phyloP scores from a whole-genome alignment of 2,113 vertebrate genomes.

The Bostrychus sinensis region DNA sequence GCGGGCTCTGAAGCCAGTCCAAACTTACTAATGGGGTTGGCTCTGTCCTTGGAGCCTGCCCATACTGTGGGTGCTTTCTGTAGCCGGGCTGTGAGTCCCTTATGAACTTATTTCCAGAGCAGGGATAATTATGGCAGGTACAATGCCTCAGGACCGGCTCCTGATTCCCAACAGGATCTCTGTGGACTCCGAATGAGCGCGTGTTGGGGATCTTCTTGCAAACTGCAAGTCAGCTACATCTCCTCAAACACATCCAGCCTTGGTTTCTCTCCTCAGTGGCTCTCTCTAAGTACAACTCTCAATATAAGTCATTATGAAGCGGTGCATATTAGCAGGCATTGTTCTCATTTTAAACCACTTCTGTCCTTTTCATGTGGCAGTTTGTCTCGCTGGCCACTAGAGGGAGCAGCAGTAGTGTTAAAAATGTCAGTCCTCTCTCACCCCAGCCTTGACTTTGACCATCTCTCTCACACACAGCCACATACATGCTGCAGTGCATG shows the following conservation, averaged over 20 bases:
- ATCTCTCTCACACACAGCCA: conserved; percentile 31
- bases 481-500: conserved; percentile 37
- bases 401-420: conserved; percentile 73
- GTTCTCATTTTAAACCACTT: conserved; percentile 9
- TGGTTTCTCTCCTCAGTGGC: conserved; percentile 7
- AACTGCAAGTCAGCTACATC: conserved; percentile 40
- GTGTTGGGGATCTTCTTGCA: conserved; percentile 43
- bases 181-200: conserved; percentile 54
- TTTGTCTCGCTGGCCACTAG: conserved; percentile 61
- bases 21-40: conserved; percentile 61
- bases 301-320: conserved; percentile 12
- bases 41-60: conserved; percentile 58
- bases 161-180: conserved; percentile 67
- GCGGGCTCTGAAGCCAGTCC: conserved; percentile 40
- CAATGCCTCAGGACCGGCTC: conserved; percentile 62
- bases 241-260: conserved; percentile 13
- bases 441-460: conserved; percentile 47
- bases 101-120: conserved; percentile 71
- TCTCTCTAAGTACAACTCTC: neutral
- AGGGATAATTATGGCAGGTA: conserved; percentile 71
- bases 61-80: conserved; percentile 55
- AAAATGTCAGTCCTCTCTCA: conserved; percentile 58
- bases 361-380: conserved; percentile 24
- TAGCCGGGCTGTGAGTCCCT: conserved; percentile 60
- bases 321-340: conserved; percentile 4